Conservation (phyloP, 2,888 invertebrate species). For the Anthoptus insignis region DNA sequence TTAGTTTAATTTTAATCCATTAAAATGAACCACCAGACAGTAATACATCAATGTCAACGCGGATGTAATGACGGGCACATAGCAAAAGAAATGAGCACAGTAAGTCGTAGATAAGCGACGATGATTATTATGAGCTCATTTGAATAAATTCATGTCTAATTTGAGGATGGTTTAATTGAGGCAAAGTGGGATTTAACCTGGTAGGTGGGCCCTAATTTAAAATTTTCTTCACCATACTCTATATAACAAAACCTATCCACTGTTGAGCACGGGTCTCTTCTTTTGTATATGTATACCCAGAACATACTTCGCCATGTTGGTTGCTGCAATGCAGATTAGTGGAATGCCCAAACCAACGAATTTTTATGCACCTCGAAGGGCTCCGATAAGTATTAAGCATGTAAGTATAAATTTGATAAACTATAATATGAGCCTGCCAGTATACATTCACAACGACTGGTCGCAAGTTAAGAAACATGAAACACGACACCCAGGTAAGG, state of each 20-base stretch:
- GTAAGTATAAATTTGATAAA: neutral
- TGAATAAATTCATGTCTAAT: neutral
- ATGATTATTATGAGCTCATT: neutral
- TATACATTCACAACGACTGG: slow-evolving; percentile 17
- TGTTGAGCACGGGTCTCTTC: too few species aligned
- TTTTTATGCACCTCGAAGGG: too few species aligned
- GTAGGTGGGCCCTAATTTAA: neutral
- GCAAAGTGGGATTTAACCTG: neutral
- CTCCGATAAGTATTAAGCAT: too few species aligned
- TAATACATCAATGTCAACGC: slow-evolving; percentile 2
- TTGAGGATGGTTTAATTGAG: neutral
- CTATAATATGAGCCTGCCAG: neutral
- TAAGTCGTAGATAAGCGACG: neutral
- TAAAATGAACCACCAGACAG: neutral
- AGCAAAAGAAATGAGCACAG: neutral
- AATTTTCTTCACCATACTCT: neutral
- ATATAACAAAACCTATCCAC: too few species aligned
- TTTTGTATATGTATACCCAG: too few species aligned
- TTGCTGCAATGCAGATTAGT: too few species aligned
- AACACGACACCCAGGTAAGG: slow-evolving; percentile 54
- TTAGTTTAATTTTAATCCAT: slow-evolving; percentile 7
- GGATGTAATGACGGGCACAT: neutral
- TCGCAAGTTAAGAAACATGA: slow-evolving; percentile 19
- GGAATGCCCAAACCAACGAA: too few species aligned
- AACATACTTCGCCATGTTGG: too few species aligned